phyloP scores from a whole-genome alignment of 2,113 vertebrate genomes.

The Prunella himalayana region DNA sequence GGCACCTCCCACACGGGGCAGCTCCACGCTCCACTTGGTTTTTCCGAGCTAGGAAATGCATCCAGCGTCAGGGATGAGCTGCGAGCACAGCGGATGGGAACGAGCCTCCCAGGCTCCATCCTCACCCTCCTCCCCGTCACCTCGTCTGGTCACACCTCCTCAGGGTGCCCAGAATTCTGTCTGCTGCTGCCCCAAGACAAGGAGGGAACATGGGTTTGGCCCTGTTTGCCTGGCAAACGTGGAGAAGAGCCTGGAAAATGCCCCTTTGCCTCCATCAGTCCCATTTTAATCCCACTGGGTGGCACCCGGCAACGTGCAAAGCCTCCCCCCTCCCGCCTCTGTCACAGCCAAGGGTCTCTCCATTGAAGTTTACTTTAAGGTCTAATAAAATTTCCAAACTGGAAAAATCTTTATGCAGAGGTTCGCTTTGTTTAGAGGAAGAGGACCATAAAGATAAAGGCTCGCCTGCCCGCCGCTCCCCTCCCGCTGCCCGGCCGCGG shows the following conservation, averaged over 20 bases:
- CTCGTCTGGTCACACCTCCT: neutral
- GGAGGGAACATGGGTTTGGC: rapidly evolving
- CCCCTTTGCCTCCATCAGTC: neutral
- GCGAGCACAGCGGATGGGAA: neutral
- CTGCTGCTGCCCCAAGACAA: neutral
- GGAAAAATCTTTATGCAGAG: conserved; percentile 35
- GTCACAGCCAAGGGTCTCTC: conserved; percentile 38
- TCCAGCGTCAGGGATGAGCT: neutral
- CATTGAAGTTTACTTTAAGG: conserved; percentile 18
- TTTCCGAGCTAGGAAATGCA: neutral
- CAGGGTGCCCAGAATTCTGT: neutral
- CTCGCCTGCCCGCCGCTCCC: neutral
- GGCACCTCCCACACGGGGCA: neutral
- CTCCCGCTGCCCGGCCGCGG: conserved; percentile 14
- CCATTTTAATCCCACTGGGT: neutral
- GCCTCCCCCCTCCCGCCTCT: neutral
- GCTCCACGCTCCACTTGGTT: neutral
- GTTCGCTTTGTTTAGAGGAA: conserved; percentile 55
- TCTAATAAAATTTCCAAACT: conserved; percentile 48
- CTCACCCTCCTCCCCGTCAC: neutral
- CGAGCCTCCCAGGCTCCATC: neutral
- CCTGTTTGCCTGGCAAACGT: rapidly evolving
- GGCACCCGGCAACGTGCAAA: rapidly evolving
- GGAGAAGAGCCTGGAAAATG: neutral
- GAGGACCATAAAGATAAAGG: conserved; percentile 60